Conservation (phyloP, 2,888 invertebrate species). For the Ennomos quercinarius region DNA sequence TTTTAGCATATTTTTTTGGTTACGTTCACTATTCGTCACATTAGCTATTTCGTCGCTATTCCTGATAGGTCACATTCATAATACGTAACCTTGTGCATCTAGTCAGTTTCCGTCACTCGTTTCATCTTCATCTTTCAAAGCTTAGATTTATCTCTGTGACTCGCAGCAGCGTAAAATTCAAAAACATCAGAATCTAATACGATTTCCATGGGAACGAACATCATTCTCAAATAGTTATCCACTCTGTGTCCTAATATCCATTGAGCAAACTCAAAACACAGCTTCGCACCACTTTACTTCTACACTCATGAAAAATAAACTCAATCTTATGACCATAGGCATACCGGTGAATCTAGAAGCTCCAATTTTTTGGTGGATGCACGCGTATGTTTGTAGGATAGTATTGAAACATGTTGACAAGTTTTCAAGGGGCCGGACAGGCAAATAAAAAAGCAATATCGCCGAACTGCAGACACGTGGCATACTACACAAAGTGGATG, state of each 20-base stretch:
- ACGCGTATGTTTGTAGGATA: slow-evolving; percentile 22
- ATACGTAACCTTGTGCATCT: no score
- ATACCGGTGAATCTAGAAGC: slow-evolving; percentile 20
- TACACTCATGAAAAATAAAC: slow-evolving; percentile 6
- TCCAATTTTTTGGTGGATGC: neutral
- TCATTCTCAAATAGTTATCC: slow-evolving; percentile 44
- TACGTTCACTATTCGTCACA: no score
- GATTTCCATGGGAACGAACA: slow-evolving; percentile 45
- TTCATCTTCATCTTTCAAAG: neutral
- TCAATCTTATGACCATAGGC: neutral
- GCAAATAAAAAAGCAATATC: slow-evolving; percentile 84
- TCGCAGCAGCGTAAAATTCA: slow-evolving; percentile 26
- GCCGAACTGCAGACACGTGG: slow-evolving; percentile 67
- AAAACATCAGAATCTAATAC: slow-evolving; percentile 40
- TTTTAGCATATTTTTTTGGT: neutral
- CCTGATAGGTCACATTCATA: no score
- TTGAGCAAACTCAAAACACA: slow-evolving; percentile 46
- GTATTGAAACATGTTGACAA: slow-evolving; percentile 79
- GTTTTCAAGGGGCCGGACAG: slow-evolving; percentile 70
- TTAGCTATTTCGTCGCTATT: no score
- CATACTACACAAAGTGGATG: slow-evolving; percentile 54
- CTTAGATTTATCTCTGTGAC: slow-evolving; percentile 7
- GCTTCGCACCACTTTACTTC: slow-evolving; percentile 6
- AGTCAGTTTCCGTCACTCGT: no score
- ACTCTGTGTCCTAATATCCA: slow-evolving; percentile 43